Conservation (phyloP, 2,113 vertebrate genomes). For the Neotoma lepida region DNA sequence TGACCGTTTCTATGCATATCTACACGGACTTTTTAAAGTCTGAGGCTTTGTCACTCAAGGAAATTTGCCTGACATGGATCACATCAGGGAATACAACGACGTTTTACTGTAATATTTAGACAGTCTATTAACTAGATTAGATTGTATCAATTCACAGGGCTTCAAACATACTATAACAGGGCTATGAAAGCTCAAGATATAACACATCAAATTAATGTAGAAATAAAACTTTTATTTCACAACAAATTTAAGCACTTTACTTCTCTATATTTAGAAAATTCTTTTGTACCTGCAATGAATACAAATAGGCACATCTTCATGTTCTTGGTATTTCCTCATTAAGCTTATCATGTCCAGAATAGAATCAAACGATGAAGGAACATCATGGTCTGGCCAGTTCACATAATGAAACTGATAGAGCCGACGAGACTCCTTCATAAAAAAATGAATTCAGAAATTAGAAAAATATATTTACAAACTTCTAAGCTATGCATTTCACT, state of each 20-base stretch:
- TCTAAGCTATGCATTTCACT: conserved; percentile 31
- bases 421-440: conserved; percentile 91
- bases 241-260: background rate
- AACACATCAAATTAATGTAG: background rate
- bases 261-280: conserved; percentile 46
- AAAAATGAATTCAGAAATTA: conserved; percentile 57
- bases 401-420: conserved; percentile 98
- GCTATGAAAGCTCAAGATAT: background rate
- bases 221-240: background rate
- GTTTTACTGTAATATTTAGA: background rate
- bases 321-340: conserved; percentile 97
- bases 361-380: conserved; percentile 98
- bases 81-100: background rate
- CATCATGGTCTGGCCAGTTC: conserved; percentile 99
- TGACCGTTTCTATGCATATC: too few species aligned
- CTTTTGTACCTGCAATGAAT: conserved; percentile 95
- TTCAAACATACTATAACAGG: background rate
- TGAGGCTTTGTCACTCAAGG: background rate
- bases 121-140: background rate
- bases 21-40: background rate
- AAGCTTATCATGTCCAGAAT: conserved; percentile 98
- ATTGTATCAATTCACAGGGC: background rate
- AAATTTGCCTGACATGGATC: background rate
- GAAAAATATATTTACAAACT: conserved; percentile 21
- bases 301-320: conserved; percentile 97